These are phyloP conservation scores for Xanthia togata DNA, from an alignment of 2,888 invertebrate genomes.

Conservation along the genomic window DNA sequence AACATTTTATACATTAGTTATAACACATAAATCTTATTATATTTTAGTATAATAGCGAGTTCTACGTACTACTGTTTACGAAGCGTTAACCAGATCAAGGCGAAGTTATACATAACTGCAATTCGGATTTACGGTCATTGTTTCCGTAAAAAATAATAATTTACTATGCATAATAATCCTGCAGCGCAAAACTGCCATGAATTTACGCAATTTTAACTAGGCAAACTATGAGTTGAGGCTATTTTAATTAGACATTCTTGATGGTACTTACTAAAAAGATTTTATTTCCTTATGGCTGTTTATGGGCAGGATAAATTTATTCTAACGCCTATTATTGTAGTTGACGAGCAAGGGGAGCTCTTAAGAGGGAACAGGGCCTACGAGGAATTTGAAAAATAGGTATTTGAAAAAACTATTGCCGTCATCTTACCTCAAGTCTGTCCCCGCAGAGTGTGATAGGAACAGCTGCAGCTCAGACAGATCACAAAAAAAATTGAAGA, in stretches of 20 bases:
- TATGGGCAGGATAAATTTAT: background rate
- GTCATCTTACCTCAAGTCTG: too few species aligned
- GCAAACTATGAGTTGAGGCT: background rate
- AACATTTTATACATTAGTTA: slow-evolving; percentile 28
- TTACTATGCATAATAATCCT: slow-evolving; percentile 26
- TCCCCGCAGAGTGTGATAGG: too few species aligned
- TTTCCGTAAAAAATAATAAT: slow-evolving; percentile 63
- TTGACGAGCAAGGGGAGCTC: background rate
- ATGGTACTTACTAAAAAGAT: background rate
- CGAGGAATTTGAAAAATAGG: too few species aligned
- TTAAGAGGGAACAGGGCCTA: too few species aligned
- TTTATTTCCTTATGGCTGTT: slow-evolving; percentile 1
- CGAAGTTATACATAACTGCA: slow-evolving; percentile 65
- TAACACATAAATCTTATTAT: slow-evolving; percentile 56
- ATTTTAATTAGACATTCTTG: slow-evolving; percentile 16
- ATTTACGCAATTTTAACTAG: slow-evolving; percentile 26
- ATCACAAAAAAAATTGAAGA: too few species aligned
- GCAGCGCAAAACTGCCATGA: background rate
- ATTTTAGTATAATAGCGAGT: slow-evolving; percentile 42
- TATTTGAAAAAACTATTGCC: too few species aligned
- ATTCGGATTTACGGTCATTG: slow-evolving; percentile 66
- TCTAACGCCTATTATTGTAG: background rate
- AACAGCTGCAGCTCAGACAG: too few species aligned
- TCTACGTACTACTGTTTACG: slow-evolving; percentile 53
- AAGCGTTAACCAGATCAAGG: slow-evolving; percentile 74